These are phyloP conservation scores for Diarsia dahlii DNA, from an alignment of 2,888 invertebrate species.

Conservation along the genomic window DNA sequence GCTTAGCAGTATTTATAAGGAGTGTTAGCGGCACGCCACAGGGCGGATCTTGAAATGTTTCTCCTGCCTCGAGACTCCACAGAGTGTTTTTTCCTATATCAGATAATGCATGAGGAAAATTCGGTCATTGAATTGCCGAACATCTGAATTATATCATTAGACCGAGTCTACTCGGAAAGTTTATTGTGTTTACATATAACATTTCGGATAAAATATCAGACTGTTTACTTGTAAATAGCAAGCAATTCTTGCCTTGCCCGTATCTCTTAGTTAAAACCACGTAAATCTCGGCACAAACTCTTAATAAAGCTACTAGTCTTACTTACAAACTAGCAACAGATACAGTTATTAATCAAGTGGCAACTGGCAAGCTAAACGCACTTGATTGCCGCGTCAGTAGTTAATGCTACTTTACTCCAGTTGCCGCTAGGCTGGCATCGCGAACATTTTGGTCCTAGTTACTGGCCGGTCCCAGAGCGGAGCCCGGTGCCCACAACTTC, in stretches of 20 bases:
- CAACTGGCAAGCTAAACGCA: constrained; percentile 59
- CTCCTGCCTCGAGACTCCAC: constrained; percentile 66
- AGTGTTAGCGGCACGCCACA: constrained; percentile 86
- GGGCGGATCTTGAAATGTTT: constrained; percentile 75
- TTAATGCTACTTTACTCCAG: constrained; percentile 68
- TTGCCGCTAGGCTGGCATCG: constrained; percentile 64
- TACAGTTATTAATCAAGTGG: constrained; percentile 61
- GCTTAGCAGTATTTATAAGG: constrained; percentile 90
- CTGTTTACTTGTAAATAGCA: background rate
- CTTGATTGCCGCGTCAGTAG: constrained; percentile 61
- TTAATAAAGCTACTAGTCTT: constrained; percentile 44
- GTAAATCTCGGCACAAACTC: constrained; percentile 37
- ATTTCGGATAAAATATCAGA: constrained; percentile 1
- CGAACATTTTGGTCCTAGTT: constrained; percentile 69
- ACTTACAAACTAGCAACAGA: constrained; percentile 52
- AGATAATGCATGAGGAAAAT: constrained; percentile 59
- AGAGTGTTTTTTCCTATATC: constrained; percentile 64
- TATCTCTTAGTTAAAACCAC: constrained; percentile 3
- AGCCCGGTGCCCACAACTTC: constrained; percentile 78
- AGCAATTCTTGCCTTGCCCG: background rate
- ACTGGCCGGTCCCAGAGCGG: constrained; percentile 76
- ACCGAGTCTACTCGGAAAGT: constrained; percentile 11
- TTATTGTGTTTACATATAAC: constrained; percentile 19
- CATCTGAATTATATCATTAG: constrained; percentile 38
- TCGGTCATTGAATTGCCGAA: constrained; percentile 56